phyloP scores from a whole-genome alignment of 2,797 vertebrate species.

The Crenuchus spilurus region DNA sequence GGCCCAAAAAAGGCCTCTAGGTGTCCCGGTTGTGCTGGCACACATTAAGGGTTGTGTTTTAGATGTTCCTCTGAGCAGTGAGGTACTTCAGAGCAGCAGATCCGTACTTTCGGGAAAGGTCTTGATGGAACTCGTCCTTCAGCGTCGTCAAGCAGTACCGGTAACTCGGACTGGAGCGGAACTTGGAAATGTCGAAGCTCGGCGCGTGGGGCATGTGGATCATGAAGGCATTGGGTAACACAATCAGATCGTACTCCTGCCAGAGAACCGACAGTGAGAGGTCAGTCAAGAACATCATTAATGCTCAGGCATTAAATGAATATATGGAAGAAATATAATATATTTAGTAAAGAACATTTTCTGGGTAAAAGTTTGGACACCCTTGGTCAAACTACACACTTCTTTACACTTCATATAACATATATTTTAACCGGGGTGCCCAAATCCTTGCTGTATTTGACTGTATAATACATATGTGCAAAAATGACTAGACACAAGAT shows the following conservation, averaged over 20 bases:
- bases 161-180: slow-evolving; percentile 88
- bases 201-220: slow-evolving; percentile 97
- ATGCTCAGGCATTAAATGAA: too few species aligned
- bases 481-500: too few species aligned
- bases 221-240: slow-evolving; percentile 94
- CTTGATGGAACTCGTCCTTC: slow-evolving; percentile 96
- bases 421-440: too few species aligned
- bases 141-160: slow-evolving; percentile 88
- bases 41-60: slow-evolving; percentile 28
- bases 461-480: too few species aligned
- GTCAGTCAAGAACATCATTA: too few species aligned
- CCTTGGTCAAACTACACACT: too few species aligned
- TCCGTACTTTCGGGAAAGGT: slow-evolving; percentile 90
- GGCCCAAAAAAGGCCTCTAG: slow-evolving; percentile 5
- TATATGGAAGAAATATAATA: too few species aligned
- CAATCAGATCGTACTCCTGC: slow-evolving; percentile 92
- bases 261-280: neutral
- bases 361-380: too few species aligned
- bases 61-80: slow-evolving; percentile 86
- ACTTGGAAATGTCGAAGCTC: slow-evolving; percentile 96
- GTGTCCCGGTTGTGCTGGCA: slow-evolving; percentile 31
- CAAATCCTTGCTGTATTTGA: too few species aligned
- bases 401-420: too few species aligned
- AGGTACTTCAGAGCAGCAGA: slow-evolving; percentile 95
- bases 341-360: too few species aligned